A percentile compares a stretch with the other conserved stretches of the same genome.
Conservation (phyloP, 2,888 invertebrate genomes). For the Leucozona laternaria region DNA sequence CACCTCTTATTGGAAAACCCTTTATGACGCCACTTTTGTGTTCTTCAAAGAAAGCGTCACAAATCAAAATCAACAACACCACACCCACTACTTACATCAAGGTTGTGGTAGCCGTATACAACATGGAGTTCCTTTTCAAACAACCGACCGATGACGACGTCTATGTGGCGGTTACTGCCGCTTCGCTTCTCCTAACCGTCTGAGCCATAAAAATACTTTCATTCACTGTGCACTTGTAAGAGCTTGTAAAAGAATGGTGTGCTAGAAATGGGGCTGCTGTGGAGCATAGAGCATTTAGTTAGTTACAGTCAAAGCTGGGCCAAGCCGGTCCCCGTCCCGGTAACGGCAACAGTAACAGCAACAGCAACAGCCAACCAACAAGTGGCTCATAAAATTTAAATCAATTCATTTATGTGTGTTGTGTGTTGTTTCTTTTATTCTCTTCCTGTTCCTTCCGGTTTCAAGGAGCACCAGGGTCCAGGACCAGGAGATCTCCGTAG, state of each 20-base stretch:
- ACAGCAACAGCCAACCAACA: conserved; percentile 71
- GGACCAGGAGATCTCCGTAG: background rate
- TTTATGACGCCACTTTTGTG: background rate
- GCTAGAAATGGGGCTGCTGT: conserved; percentile 39
- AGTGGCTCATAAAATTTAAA: conserved; percentile 79
- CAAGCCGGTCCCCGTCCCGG: background rate
- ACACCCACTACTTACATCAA: conserved; percentile 12
- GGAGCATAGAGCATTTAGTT: conserved; percentile 34
- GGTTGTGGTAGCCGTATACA: conserved; percentile 18
- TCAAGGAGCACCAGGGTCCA: conserved; percentile 13
- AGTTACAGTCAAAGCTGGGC: conserved; percentile 42
- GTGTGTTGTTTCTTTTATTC: conserved; percentile 72
- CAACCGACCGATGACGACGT: background rate
- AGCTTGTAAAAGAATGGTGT: conserved; percentile 3
- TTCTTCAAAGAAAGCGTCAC: background rate
- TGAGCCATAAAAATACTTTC: conserved; percentile 70
- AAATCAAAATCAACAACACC: conserved; percentile 2
- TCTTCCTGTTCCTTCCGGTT: conserved; percentile 66
- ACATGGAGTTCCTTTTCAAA: conserved; percentile 16
- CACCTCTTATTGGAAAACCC: too few relatives aligned
- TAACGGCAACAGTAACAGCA: background rate
- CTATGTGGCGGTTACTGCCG: conserved; percentile 44
- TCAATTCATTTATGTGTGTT: conserved; percentile 78
- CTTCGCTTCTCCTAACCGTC: conserved; percentile 11
- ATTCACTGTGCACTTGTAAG: conserved; percentile 64